phyloP scores from a whole-genome alignment of 2,797 vertebrate genomes.

The Heteromormyrus szaboi region DNA sequence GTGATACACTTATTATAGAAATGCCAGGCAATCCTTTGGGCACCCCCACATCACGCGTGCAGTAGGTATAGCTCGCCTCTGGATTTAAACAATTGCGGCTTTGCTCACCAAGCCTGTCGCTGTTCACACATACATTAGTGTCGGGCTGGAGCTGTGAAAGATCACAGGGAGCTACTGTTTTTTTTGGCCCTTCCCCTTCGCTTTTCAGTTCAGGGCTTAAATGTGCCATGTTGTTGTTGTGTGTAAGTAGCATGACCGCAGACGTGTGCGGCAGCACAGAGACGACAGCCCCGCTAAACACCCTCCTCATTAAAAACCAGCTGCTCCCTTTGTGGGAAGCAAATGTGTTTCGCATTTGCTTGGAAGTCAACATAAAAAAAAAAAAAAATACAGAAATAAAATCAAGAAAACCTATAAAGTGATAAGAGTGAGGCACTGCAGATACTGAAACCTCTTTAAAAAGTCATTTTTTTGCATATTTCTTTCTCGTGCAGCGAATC shows the following conservation, averaged over 20 bases:
- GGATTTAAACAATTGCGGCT: neutral
- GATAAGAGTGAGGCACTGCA: neutral
- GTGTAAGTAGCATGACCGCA: slow-evolving; percentile 8
- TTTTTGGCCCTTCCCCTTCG: neutral
- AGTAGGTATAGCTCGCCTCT: neutral
- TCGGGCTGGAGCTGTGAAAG: neutral
- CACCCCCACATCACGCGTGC: neutral
- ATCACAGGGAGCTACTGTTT: neutral
- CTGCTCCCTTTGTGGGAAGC: slow-evolving; percentile 13
- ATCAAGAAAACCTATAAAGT: neutral
- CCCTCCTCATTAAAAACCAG: slow-evolving; percentile 26
- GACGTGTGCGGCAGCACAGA: slow-evolving; percentile 21
- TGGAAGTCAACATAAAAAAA: neutral
- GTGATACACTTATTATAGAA: neutral
- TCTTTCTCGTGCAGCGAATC: too few species aligned
- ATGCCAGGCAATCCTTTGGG: neutral
- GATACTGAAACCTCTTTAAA: neutral
- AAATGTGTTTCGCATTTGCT: slow-evolving; percentile 19
- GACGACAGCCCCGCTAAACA: slow-evolving; percentile 18
- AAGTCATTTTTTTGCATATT: neutral
- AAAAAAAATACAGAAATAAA: neutral
- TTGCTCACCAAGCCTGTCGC: neutral
- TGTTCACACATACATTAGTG: neutral
- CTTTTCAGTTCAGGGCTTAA: slow-evolving; percentile 12
- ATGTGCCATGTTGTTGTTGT: slow-evolving; percentile 13